Evolutionary conservation across 1,140 invertebrate species (phyloP).

Genomic region (Coelopa frigida): DNA sequence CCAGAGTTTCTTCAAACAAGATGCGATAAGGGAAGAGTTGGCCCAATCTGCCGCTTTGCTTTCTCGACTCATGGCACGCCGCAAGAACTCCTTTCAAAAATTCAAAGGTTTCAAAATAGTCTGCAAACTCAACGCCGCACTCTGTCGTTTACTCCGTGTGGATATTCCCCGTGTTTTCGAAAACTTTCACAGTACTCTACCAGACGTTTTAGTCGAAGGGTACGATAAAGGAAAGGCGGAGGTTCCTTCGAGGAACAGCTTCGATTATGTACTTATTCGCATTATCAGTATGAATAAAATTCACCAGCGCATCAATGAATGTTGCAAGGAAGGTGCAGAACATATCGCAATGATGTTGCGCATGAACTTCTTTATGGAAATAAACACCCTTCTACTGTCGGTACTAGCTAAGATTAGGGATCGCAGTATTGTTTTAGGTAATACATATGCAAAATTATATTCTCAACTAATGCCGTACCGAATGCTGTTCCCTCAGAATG

Average conservation of each 20-base stretch:
- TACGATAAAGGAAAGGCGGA: constrained; percentile 9
- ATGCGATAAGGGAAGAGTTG: constrained; percentile 18
- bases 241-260: constrained; percentile 28
- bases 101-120: constrained; percentile 31
- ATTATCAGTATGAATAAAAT: constrained; percentile 23
- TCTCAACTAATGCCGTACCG: constrained; percentile 20
- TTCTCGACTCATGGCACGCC: constrained; percentile 31
- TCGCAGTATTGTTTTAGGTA: constrained; percentile 19
- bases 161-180: constrained; percentile 27
- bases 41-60: constrained; percentile 30
- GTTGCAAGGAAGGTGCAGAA: constrained; percentile 23
- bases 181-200: constrained; percentile 26
- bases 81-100: constrained; percentile 32
- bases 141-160: constrained; percentile 31
- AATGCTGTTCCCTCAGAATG: constrained; percentile 17
- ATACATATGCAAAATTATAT: constrained; percentile 24
- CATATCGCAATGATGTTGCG: constrained; percentile 32
- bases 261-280: constrained; percentile 30
- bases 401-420: constrained; percentile 32
- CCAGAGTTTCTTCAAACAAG: constrained; percentile 24
- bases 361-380: constrained; percentile 33
- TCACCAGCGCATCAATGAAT: constrained; percentile 28
- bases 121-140: constrained; percentile 29
- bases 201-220: constrained; percentile 25
- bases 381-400: constrained; percentile 24